Evolutionary conservation across 2,888 invertebrate species (phyloP).

Genomic region (Dryobotodes eremita): DNA sequence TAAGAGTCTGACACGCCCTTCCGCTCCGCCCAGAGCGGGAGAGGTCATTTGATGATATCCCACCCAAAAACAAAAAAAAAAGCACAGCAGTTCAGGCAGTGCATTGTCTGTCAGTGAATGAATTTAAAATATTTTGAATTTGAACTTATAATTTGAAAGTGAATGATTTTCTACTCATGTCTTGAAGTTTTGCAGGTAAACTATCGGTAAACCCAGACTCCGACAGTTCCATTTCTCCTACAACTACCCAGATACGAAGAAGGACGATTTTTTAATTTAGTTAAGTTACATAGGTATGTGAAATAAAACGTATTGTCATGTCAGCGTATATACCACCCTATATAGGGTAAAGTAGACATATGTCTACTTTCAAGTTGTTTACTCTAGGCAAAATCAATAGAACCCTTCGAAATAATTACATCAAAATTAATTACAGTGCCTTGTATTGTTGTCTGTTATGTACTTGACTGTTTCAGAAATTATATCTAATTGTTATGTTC

Average conservation of each 20-base stretch:
- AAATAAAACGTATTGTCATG: not conserved
- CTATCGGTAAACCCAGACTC: not conserved
- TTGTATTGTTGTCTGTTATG: conserved; percentile 27
- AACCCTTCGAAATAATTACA: conserved; percentile 41
- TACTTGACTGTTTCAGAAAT: not conserved
- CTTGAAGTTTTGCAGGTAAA: not conserved
- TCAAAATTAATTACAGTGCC: conserved; percentile 38
- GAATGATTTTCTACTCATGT: not conserved
- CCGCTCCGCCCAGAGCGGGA: too few relatives aligned
- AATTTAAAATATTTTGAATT: too few relatives aligned
- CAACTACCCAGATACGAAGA: not conserved
- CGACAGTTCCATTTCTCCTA: not conserved
- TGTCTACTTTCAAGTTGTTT: conserved; percentile 32
- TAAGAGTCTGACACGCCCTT: too few relatives aligned
- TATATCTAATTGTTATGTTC: not conserved
- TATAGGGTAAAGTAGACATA: too few relatives aligned
- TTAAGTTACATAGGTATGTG: not conserved
- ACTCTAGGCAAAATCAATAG: conserved; percentile 40
- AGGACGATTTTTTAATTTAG: not conserved
- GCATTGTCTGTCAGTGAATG: too few relatives aligned
- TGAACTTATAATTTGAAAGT: too few relatives aligned
- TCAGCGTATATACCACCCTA: conserved; percentile 10
- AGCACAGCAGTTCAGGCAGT: too few relatives aligned
- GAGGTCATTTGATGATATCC: too few relatives aligned
- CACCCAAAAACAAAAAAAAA: too few relatives aligned